phyloP scores from a whole-genome alignment of 2,113 vertebrate species.

The Pogona vitticeps region DNA sequence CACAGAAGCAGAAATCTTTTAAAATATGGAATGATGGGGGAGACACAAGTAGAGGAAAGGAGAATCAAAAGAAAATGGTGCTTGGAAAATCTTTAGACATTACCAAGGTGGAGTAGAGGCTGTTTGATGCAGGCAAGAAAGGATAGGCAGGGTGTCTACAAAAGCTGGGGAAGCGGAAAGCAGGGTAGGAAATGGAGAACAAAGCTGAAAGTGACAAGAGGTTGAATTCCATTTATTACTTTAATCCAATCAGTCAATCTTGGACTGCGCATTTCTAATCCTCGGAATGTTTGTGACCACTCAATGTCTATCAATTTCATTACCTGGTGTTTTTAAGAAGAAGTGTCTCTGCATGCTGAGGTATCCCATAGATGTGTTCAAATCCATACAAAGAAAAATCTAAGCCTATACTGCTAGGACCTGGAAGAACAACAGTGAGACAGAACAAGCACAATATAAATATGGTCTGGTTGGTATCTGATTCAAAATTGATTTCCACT shows the following conservation, averaged over 20 bases:
- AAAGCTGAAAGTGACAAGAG: not conserved
- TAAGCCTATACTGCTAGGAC: conserved; percentile 87
- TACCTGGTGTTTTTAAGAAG: conserved; percentile 90
- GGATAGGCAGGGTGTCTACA: not conserved
- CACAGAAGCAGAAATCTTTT: not conserved
- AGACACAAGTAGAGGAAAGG: not conserved
- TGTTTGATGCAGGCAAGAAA: not conserved
- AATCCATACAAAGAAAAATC: conserved; percentile 90
- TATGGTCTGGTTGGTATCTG: conserved; percentile 8
- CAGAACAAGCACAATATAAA: not conserved
- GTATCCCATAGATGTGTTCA: conserved; percentile 89
- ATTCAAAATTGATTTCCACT: conserved; percentile 5
- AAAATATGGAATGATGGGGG: not conserved
- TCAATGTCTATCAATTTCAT: conserved; percentile 32
- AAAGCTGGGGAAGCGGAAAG: not conserved
- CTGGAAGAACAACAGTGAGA: conserved; percentile 69
- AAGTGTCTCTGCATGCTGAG: conserved; percentile 87
- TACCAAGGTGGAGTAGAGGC: not conserved
- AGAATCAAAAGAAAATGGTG: not conserved
- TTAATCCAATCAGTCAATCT: not conserved
- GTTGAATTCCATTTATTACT: not conserved
- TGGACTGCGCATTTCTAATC: not conserved
- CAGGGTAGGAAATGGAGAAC: not conserved
- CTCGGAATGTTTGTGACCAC: conserved; percentile 10
- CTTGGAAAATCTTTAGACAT: no score